A percentile compares a stretch with the other conserved stretches of the same genome.
Conservation (phyloP, 2,888 invertebrate species). For the Allygus modestus region DNA sequence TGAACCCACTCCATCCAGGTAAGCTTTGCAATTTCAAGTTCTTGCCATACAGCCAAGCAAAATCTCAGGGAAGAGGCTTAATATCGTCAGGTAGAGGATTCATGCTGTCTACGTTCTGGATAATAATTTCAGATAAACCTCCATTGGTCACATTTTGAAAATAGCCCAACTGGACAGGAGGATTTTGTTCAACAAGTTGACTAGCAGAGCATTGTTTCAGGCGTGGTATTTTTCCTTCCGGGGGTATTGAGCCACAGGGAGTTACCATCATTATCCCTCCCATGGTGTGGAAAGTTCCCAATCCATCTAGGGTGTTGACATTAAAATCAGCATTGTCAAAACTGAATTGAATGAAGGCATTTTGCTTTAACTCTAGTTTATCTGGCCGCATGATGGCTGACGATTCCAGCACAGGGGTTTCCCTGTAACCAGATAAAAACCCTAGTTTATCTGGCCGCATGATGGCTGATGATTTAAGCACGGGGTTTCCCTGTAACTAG, state of each 20-base stretch:
- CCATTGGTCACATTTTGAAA: constrained; percentile 29
- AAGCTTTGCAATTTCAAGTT: constrained; percentile 34
- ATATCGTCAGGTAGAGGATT: constrained; percentile 2
- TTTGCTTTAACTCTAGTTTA: constrained; percentile 52
- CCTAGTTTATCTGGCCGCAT: too few species aligned
- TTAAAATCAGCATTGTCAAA: constrained; percentile 69
- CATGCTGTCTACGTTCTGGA: constrained; percentile 16
- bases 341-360: constrained; percentile 65
- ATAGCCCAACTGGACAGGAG: constrained; percentile 3
- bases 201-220: constrained; percentile 3
- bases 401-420: constrained; percentile 63
- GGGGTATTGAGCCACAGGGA: constrained; percentile 27
- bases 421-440: too few species aligned
- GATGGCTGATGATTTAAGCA: too few species aligned
- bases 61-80: neutral
- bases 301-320: constrained; percentile 67
- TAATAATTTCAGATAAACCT: constrained; percentile 18
- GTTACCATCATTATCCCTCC: constrained; percentile 67
- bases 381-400: constrained; percentile 64
- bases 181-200: constrained; percentile 20
- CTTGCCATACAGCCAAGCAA: constrained; percentile 44
- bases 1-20: constrained; percentile 71
- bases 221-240: constrained; percentile 44
- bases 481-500: too few species aligned
- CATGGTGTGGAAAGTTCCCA: constrained; percentile 69